Conservation (phyloP, 2,888 invertebrate genomes). For the Tipula confusa region DNA sequence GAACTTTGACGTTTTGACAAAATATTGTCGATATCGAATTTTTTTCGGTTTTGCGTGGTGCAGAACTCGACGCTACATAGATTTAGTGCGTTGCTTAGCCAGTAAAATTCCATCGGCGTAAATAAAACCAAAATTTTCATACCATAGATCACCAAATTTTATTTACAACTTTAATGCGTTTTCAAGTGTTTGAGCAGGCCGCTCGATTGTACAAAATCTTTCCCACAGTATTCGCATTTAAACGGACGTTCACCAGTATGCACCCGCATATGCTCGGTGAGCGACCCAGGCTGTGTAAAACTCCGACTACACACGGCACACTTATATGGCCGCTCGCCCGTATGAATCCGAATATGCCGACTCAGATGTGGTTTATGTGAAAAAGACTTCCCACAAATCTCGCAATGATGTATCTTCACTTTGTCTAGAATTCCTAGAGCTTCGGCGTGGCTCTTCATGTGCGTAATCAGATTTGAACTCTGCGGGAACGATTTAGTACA, state of each 20-base stretch:
- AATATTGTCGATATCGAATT: background rate
- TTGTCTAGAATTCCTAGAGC: background rate
- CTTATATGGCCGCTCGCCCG: slow-evolving; percentile 51
- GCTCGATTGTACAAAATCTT: slow-evolving; percentile 29
- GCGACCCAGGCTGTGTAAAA: background rate
- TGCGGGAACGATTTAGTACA: slow-evolving; percentile 42
- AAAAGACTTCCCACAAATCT: slow-evolving; percentile 30
- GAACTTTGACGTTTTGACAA: background rate
- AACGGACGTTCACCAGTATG: slow-evolving; percentile 29
- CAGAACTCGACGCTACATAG: background rate
- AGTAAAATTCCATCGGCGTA: background rate
- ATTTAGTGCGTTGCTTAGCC: background rate
- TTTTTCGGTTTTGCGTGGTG: background rate
- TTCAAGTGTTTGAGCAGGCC: slow-evolving; percentile 27
- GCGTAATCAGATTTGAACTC: slow-evolving; percentile 39
- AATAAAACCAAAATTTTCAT: background rate
- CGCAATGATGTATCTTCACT: slow-evolving; percentile 28
- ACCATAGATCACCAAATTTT: background rate
- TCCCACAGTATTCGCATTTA: slow-evolving; percentile 29
- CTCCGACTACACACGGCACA: slow-evolving; percentile 40
- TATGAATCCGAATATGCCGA: slow-evolving; percentile 52
- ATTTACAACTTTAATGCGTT: background rate
- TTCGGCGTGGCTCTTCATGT: slow-evolving; percentile 28
- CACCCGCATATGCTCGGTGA: slow-evolving; percentile 29
- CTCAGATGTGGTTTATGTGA: slow-evolving; percentile 39